Evolutionary conservation across 2,888 invertebrate species (phyloP).

Genomic region (Aproaerema taeniolella): DNA sequence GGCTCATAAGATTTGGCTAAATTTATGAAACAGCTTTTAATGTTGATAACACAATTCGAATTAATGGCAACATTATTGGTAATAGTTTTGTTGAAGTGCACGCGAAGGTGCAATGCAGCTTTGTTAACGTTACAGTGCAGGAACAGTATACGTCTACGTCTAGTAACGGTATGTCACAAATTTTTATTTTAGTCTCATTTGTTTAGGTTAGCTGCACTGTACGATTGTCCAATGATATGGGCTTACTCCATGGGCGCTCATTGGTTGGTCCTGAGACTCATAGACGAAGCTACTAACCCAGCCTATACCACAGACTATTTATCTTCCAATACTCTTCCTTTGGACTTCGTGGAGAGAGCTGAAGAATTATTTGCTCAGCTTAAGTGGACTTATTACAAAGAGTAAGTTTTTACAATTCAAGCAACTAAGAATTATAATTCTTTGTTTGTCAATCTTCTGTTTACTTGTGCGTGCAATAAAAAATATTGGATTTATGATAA

Average conservation of each 20-base stretch:
- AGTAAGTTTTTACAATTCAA: too few species aligned
- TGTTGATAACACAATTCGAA: too few species aligned
- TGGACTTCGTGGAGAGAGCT: constrained; percentile 22
- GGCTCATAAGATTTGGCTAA: too few species aligned
- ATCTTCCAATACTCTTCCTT: constrained; percentile 19
- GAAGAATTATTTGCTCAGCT: constrained; percentile 18
- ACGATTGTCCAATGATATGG: constrained; percentile 17
- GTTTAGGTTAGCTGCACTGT: constrained; percentile 17
- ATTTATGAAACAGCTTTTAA: too few species aligned
- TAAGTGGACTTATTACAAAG: not conserved
- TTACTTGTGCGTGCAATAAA: not conserved
- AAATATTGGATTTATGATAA: not conserved
- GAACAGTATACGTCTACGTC: too few species aligned
- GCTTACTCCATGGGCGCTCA: constrained; percentile 19
- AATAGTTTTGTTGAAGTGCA: too few species aligned
- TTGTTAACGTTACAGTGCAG: too few species aligned
- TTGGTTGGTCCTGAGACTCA: constrained; percentile 18
- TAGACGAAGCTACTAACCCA: constrained; percentile 27
- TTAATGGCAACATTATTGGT: too few species aligned
- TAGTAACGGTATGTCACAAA: too few species aligned
- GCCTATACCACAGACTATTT: constrained; percentile 20
- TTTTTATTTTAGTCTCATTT: too few species aligned
- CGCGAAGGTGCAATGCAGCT: too few species aligned
- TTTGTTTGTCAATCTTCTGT: not conserved
- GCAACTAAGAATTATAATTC: too few species aligned